Conservation (phyloP, 2,888 invertebrate genomes). For the Oxyscelio sp. region DNA sequence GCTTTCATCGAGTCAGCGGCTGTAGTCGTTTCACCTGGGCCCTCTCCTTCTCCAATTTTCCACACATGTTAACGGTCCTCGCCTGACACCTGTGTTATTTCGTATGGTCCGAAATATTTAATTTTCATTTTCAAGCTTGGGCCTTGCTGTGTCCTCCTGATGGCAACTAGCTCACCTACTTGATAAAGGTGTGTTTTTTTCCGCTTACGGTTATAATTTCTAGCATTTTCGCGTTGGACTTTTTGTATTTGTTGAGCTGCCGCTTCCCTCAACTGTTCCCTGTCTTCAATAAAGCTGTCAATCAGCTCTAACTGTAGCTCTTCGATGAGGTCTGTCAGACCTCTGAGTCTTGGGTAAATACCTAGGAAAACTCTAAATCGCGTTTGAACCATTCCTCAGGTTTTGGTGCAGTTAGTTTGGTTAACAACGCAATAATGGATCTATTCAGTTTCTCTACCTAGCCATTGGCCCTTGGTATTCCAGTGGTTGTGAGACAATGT, state of each 20-base stretch:
- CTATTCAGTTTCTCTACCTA: conserved; percentile 13
- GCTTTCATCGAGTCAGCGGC: background rate
- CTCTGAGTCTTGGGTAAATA: no score
- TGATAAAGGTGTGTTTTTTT: background rate
- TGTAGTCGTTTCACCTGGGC: background rate
- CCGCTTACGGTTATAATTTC: background rate
- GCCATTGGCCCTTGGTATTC: conserved; percentile 44
- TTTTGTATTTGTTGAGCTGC: background rate
- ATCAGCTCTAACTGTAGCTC: no score
- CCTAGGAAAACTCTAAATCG: no score
- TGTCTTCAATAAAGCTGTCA: no score
- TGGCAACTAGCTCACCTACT: background rate
- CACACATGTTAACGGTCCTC: background rate
- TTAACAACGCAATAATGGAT: background rate
- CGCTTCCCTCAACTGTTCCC: no score
- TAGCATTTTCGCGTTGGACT: background rate
- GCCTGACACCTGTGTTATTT: background rate
- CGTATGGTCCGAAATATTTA: background rate
- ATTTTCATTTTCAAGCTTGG: background rate
- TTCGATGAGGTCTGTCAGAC: no score
- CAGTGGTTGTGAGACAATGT: conserved; percentile 21
- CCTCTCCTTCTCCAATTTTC: background rate
- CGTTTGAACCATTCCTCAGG: background rate
- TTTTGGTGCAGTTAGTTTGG: background rate
- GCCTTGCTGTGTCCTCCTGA: background rate